Conservation (phyloP, 2,888 invertebrate genomes). For the Prosapia bicincta region DNA sequence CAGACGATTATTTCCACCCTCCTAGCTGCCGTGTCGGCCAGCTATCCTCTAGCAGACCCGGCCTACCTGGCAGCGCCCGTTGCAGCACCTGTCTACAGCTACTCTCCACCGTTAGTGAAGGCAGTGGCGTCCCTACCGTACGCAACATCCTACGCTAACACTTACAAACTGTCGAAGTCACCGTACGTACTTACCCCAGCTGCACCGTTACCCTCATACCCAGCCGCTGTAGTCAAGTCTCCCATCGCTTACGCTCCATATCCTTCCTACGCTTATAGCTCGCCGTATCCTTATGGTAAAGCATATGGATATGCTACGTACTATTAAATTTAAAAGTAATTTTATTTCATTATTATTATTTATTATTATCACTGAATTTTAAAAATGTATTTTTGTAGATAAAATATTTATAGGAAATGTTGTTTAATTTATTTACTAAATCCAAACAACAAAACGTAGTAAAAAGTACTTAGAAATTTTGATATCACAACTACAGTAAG, state of each 20-base stretch:
- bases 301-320: slow-evolving; percentile 32
- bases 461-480: too few relatives aligned
- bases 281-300: slow-evolving; percentile 12
- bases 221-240: slow-evolving; percentile 37
- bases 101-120: slow-evolving; percentile 32
- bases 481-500: too few relatives aligned
- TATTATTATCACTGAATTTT: too few relatives aligned
- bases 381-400: too few relatives aligned
- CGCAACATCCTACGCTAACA: slow-evolving; percentile 63
- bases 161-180: slow-evolving; percentile 52
- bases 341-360: too few relatives aligned
- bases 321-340: slow-evolving; percentile 21
- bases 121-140: slow-evolving; percentile 46
- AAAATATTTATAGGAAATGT: too few relatives aligned
- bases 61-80: slow-evolving; percentile 43
- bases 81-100: slow-evolving; percentile 27
- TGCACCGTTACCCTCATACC: slow-evolving; percentile 29
- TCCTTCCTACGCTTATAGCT: neutral
- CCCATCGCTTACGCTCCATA: neutral
- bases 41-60: slow-evolving; percentile 41
- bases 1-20: slow-evolving; percentile 25
- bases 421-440: too few relatives aligned
- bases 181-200: slow-evolving; percentile 35
- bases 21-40: slow-evolving; percentile 29
- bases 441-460: too few relatives aligned